These are phyloP conservation scores for Trematomus bernacchii DNA, from an alignment of 2,797 vertebrate species.

Conservation along the genomic window DNA sequence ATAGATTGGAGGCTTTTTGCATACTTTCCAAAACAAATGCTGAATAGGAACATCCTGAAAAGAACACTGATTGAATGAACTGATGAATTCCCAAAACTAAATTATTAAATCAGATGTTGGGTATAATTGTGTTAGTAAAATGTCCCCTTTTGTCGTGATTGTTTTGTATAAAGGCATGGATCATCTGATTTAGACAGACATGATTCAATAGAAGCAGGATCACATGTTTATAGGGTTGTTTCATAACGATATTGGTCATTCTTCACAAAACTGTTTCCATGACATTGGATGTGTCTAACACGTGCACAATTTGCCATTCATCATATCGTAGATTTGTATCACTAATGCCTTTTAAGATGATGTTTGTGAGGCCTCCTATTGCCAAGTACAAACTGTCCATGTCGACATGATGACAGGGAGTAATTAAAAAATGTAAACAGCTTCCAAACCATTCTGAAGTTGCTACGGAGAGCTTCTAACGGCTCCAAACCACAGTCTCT, in stretches of 20 bases:
- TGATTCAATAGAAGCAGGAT: background rate
- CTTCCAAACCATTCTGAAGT: conserved; percentile 24
- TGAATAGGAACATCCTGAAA: background rate
- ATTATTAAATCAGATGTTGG: background rate
- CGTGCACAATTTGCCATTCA: background rate
- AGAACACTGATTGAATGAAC: background rate
- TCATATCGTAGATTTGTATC: conserved; percentile 3
- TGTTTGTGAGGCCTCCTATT: conserved; percentile 23
- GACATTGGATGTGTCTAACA: background rate
- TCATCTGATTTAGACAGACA: background rate
- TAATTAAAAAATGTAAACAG: conserved; percentile 52
- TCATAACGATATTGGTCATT: background rate
- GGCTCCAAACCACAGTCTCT: conserved; percentile 27
- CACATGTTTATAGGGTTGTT: background rate
- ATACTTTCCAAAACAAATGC: background rate
- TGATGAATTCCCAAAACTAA: conserved; percentile 1
- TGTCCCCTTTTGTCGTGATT: background rate
- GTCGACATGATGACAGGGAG: conserved; percentile 45
- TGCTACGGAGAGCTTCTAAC: conserved; percentile 21
- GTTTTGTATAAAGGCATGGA: background rate
- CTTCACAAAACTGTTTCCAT: background rate
- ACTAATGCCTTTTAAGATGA: conserved; percentile 15
- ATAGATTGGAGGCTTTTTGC: background rate
- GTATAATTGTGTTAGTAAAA: background rate
- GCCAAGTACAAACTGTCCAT: conserved; percentile 20